Base-by-base conservation (phyloP, 1,140 invertebrate genomes). In the Pseudomyrmex sp. region DNA sequence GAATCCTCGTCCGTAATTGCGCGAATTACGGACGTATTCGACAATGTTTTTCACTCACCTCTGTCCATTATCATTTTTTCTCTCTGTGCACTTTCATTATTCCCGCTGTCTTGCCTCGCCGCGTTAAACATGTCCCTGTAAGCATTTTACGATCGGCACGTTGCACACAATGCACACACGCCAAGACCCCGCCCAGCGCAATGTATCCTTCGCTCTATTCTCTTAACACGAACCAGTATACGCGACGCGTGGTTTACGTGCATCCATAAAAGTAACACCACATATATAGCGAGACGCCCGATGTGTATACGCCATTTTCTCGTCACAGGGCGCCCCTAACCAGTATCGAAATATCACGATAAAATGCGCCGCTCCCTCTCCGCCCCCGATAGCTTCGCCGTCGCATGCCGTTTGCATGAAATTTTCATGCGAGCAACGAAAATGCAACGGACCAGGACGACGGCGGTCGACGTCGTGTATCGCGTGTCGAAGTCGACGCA, bases 231-330 rank as follows among this genome's bases (percentile, higher is more conserved):
- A 90, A 87, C 65, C 83, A 79, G 88, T 91, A 89, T 88, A 90
- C 87, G 88, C 50, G 15, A 84, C 86, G 87, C 88, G 90, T 91
- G 91, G 90, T 93, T 93, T 93, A 93, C 91, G 89, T 90, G 84
- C 90, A 82, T 80, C 88, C 91, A 91, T 93, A 93, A 93, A 93
- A 93, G 90, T 92, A 91, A 92, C 87, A 79, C 89, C 84, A 82
- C 70, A 72, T 35, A 35, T 35, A 35, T 70, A 82, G 83, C 83
- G 72, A 76, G 87, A 69, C 77, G 80, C 5, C 83, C 83, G 76
- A 85, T 89, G 82, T 89, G 82, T 92, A 88, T 84, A 89, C 73
- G 76, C 72, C 83, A 82, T 89, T 86, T 79, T 84, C 69, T 75
- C 70, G 80, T 88, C 85, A 79, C 83, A 68, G 65, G 59, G 8